A percentile compares a stretch with the other conserved stretches of the same genome.
Evolutionary conservation across 2,888 invertebrate genomes (phyloP).

Genomic region (Andrena praecox): DNA sequence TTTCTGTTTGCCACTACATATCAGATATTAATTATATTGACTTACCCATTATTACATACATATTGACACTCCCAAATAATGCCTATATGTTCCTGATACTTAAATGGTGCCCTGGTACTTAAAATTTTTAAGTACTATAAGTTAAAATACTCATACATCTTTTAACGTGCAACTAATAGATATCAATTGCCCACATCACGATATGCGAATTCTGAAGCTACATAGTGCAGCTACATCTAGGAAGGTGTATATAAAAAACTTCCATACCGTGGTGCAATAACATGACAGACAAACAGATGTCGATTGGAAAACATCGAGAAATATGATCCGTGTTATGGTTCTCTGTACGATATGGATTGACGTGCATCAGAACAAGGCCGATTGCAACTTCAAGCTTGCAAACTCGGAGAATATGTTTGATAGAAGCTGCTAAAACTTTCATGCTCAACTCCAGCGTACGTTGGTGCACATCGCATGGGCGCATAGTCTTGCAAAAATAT

Average conservation of each 20-base stretch:
- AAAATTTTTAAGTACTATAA: neutral
- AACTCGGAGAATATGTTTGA: neutral
- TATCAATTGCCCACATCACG: neutral
- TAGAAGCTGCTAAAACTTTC: conserved; percentile 6
- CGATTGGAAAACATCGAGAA: conserved; percentile 8
- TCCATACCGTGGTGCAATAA: neutral
- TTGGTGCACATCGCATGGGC: neutral
- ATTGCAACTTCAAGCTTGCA: conserved; percentile 5
- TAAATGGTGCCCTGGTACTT: neutral
- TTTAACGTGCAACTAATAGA: neutral
- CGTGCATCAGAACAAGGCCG: conserved; percentile 23
- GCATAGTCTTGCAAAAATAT: neutral
- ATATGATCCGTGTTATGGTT: conserved; percentile 2
- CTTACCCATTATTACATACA: too few species aligned
- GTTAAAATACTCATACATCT: neutral
- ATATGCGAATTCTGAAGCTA: neutral
- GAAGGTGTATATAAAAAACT: neutral
- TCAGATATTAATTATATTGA: too few species aligned
- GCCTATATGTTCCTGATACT: neutral
- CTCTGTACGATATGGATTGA: conserved; percentile 16
- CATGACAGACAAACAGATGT: neutral
- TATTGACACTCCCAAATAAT: neutral
- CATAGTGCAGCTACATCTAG: neutral
- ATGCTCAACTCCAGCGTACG: neutral
- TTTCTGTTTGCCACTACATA: too few species aligned